Evolutionary conservation across 2,888 invertebrate species (phyloP).

Genomic region (Euzetes globulus): DNA sequence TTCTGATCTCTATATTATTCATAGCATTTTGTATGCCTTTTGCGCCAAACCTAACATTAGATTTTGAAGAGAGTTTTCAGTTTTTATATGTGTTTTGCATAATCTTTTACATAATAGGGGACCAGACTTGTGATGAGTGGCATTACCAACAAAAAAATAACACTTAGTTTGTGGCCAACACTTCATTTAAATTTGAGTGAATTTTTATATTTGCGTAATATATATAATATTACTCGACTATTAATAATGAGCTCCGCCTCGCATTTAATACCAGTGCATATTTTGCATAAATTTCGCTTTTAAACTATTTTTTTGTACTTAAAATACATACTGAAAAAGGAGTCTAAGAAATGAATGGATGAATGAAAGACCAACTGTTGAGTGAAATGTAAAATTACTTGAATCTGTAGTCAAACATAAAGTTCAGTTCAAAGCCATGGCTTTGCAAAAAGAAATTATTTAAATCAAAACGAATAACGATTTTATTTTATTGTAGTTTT

Average conservation of each 20-base stretch:
- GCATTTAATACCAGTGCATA: not conserved
- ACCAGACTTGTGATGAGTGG: not conserved
- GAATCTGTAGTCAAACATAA: no score
- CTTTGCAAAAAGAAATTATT: no score
- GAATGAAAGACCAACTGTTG: constrained; percentile 16
- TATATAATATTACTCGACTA: not conserved
- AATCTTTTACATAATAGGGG: constrained; percentile 12
- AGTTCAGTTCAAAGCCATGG: not conserved
- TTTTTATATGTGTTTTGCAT: not conserved
- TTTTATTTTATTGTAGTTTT: no score
- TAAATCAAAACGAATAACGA: no score
- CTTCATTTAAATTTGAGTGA: not conserved
- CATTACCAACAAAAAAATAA: not conserved
- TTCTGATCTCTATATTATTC: constrained; percentile 9
- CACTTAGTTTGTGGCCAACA: not conserved
- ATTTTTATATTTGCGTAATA: constrained; percentile 1
- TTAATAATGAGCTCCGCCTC: constrained; percentile 26
- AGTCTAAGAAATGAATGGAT: not conserved
- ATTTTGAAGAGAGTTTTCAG: not conserved
- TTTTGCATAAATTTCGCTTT: not conserved
- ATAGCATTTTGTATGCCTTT: not conserved
- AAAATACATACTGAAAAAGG: not conserved
- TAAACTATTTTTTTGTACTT: not conserved
- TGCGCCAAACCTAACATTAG: not conserved
- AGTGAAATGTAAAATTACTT: not conserved